Evolutionary conservation across 2,113 vertebrate species (phyloP), one percentile per base, ranked within the genome.

Genomic region (Cavia aperea): DNA sequence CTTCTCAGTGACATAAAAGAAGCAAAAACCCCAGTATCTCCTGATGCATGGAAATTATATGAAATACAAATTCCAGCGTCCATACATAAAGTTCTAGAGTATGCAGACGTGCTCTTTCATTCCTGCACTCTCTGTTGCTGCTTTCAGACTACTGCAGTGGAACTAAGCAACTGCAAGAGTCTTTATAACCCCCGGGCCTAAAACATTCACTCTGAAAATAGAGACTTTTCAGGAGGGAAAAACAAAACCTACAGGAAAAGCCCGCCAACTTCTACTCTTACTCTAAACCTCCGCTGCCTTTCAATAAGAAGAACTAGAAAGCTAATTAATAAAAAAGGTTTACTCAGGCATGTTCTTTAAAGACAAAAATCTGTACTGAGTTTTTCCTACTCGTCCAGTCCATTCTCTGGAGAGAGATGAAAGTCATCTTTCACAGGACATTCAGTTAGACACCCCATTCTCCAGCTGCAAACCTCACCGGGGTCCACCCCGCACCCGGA

Each of bases 141-240:
- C 62, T 88, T 88, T 39, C 31, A 43, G 90, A 79, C 43, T 43
- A 81, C 3, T 58, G 66, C 19, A 63, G n/a, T 16, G 70, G n/a
- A 75, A 86, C 39, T 78, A 29, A 86, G 18, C 5, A 83, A 26
- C 19, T 86, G 29, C 16, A 70, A 92, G 19, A 62, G 33, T 66
- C 10, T 12, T 18, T 54, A 56, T 0, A 0, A 29, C 15, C 29
- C 24, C 39, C 19, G 29, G 92, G 18, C 31, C 68, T 84, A 54
- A 95, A 92, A 75, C 46, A 81, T 60, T 81, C n/a, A 88, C n/a
- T 83, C 36, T 49, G 46, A 81, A 94, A 95, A 86, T 10, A 79
- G 39, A 16, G n/a, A 70, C 78, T 60, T 94, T 82, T 81, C 60
- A 51, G 39, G 60, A 43, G 36, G 65, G 75, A 43, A 65, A 54